These are phyloP conservation scores for Peucedramus taeniatus DNA, from an alignment of 2,113 vertebrate species.

Conservation along the genomic window DNA sequence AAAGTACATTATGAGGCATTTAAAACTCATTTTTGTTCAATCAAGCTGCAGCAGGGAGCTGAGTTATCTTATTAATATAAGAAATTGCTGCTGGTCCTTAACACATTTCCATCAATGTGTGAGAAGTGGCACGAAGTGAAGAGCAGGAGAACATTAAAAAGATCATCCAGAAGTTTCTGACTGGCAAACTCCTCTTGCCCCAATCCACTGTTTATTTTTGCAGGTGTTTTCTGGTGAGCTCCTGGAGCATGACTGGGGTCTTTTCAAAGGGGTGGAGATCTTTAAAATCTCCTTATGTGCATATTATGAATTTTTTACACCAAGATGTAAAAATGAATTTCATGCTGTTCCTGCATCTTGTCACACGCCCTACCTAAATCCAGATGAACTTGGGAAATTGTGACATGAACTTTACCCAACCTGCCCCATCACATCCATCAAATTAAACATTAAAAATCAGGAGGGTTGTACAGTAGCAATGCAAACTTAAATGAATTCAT, in stretches of 20 bases:
- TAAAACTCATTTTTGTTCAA: slow-evolving; percentile 34
- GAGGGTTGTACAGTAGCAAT: background rate
- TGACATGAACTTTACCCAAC: background rate
- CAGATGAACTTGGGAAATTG: background rate
- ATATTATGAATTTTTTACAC: background rate
- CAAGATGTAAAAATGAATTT: background rate
- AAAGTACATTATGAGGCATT: background rate
- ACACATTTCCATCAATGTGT: background rate
- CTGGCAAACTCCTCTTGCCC: background rate
- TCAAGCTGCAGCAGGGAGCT: background rate
- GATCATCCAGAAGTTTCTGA: background rate
- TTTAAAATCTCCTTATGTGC: background rate
- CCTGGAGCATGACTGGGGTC: background rate
- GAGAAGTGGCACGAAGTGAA: background rate
- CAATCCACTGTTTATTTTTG: background rate
- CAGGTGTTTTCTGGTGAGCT: background rate
- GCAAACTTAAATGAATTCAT: background rate
- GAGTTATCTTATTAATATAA: background rate
- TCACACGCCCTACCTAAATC: background rate
- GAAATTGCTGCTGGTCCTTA: slow-evolving; percentile 31
- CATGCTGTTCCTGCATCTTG: background rate
- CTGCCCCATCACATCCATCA: background rate
- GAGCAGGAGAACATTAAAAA: background rate
- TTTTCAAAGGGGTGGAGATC: background rate
- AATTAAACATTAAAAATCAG: background rate